Percentiles rank a stretch among this genome's conserved stretches.
These are phyloP conservation scores for Andrena cerasifolii DNA, from an alignment of 1,140 invertebrate species.

Conservation along the genomic window DNA sequence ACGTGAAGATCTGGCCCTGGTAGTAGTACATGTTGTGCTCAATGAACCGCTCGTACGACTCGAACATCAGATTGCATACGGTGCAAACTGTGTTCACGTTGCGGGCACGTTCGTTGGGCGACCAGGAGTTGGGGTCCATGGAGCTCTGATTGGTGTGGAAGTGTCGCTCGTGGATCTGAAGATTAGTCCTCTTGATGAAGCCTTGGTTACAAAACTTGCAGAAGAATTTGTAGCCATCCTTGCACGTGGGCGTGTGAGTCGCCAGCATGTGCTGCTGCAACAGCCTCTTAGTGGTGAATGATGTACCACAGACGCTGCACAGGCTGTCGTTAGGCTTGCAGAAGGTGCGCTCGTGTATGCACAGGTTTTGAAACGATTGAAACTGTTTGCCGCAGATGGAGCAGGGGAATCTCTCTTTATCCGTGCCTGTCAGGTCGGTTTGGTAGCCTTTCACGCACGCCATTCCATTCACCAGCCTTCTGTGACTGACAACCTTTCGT, in stretches of 20 bases:
- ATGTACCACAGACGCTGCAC: constrained; percentile 54
- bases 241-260: constrained; percentile 18
- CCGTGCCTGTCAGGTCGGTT: rapidly evolving
- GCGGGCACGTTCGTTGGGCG: rapidly evolving
- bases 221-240: constrained; percentile 2
- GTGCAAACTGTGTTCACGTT: constrained; percentile 23
- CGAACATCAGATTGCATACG: constrained; percentile 63
- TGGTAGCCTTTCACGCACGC: neutral
- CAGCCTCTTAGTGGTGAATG: constrained; percentile 53
- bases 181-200: constrained; percentile 37
- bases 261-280: constrained; percentile 50
- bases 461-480: neutral
- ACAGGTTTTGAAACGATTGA: constrained; percentile 53
- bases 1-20: constrained; percentile 35
- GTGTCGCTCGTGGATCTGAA: constrained; percentile 57
- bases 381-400: constrained; percentile 63
- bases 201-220: constrained; percentile 65
- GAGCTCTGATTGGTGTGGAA: constrained; percentile 27
- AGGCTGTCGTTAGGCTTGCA: neutral
- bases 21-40: constrained; percentile 65
- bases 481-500: neutral
- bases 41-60: constrained; percentile 56
- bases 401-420: constrained; percentile 52
- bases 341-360: constrained; percentile 57
- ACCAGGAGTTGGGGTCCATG: rapidly evolving